Percentiles rank a stretch among this genome's conserved stretches.
phyloP scores from a whole-genome alignment of 2,888 invertebrate genomes.

The Tetragnatha montana region DNA sequence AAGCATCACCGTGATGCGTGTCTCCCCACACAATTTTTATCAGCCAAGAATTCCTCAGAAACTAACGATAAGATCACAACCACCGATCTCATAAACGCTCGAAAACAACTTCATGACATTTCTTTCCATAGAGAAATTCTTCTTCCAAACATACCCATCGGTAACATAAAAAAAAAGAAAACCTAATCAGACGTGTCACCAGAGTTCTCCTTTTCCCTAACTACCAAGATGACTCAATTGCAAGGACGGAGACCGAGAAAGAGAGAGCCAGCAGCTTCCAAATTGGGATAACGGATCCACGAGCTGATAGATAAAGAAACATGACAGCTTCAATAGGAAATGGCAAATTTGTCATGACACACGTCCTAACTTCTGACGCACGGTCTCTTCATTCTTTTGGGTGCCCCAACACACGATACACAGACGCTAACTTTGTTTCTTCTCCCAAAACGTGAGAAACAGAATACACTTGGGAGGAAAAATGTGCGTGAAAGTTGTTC shows the following conservation, averaged over 20 bases:
- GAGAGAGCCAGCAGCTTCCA: neutral
- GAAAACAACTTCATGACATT: too few relatives aligned
- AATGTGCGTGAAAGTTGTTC: neutral
- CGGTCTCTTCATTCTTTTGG: conserved; percentile 49
- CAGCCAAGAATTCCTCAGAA: too few relatives aligned
- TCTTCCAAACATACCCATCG: neutral
- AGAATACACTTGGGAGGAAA: neutral
- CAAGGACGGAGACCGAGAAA: neutral
- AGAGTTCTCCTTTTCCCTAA: neutral
- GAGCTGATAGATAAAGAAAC: conserved; percentile 34
- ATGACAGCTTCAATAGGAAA: conserved; percentile 39
- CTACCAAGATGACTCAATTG: neutral
- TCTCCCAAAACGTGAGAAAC: neutral
- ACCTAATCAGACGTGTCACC: neutral
- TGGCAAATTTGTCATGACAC: conserved; percentile 50
- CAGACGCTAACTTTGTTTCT: neutral
- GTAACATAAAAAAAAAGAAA: neutral
- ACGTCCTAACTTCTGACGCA: conserved; percentile 18
- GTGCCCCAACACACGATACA: conserved; percentile 6
- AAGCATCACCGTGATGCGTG: too few relatives aligned
- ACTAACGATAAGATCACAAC: too few relatives aligned
- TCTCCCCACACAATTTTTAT: too few relatives aligned
- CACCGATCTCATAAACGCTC: too few relatives aligned
- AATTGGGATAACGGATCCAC: conserved; percentile 34
- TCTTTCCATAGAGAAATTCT: too few relatives aligned